Conservation (phyloP, 2,113 vertebrate species). For the Progne subis region DNA sequence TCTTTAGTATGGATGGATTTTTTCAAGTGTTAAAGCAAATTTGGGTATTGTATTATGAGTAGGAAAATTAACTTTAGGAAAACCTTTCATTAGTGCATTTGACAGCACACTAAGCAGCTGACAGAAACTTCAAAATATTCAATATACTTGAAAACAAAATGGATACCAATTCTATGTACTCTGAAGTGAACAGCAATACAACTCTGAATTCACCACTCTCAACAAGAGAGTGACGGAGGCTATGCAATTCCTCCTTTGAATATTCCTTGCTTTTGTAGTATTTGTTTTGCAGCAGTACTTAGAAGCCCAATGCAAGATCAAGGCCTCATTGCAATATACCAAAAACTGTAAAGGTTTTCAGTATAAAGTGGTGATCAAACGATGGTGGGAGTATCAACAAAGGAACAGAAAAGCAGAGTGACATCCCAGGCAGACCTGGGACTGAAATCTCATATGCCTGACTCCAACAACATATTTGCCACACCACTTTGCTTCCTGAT, state of each 20-base stretch:
- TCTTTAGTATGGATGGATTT: constrained; percentile 79
- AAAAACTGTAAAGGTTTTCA: neutral
- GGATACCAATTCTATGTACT: neutral
- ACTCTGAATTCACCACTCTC: neutral
- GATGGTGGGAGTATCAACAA: neutral
- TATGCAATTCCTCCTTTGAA: neutral
- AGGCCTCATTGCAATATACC: neutral
- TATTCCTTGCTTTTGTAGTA: neutral
- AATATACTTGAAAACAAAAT: constrained; percentile 57
- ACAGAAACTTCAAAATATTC: constrained; percentile 54
- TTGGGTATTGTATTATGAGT: constrained; percentile 78
- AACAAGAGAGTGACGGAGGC: neutral
- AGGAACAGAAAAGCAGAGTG: neutral
- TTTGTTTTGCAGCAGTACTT: neutral
- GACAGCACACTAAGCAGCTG: constrained; percentile 61
- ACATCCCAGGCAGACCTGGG: neutral
- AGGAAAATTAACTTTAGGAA: constrained; percentile 79
- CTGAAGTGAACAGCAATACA: neutral
- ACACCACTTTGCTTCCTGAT: neutral
- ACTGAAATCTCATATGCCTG: neutral
- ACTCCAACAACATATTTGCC: neutral
- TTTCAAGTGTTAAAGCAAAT: constrained; percentile 84
- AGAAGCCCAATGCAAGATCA: neutral
- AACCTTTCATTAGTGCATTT: constrained; percentile 74
- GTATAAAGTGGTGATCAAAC: constrained; percentile 25